These are phyloP conservation scores for Polydesmus complanatus DNA, from an alignment of 2,888 invertebrate genomes.

Conservation along the genomic window DNA sequence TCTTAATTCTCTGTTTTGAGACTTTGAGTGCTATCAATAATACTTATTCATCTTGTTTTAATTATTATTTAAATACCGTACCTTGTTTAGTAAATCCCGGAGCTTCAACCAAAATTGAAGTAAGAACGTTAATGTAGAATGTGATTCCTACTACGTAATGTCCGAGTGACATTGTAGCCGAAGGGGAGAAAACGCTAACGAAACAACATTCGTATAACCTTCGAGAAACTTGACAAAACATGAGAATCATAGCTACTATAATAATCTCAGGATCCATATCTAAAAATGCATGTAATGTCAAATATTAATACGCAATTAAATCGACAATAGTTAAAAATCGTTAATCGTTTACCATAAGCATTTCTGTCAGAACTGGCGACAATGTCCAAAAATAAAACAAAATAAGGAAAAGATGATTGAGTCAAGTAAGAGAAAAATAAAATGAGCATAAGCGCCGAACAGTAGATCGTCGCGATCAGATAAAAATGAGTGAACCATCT, in stretches of 20 bases:
- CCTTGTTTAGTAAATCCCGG: conserved; percentile 24
- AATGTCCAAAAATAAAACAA: conserved; percentile 33
- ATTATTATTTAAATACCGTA: conserved; percentile 10
- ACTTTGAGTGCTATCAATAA: no score
- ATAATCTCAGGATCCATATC: conserved; percentile 43
- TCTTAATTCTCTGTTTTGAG: no score
- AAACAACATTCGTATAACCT: conserved; percentile 67
- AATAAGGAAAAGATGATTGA: neutral
- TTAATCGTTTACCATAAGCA: conserved; percentile 38
- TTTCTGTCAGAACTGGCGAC: conserved; percentile 30
- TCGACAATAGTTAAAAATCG: neutral
- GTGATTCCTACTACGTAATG: conserved; percentile 62
- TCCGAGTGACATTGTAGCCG: conserved; percentile 54
- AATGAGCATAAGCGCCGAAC: neutral
- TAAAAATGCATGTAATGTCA: conserved; percentile 31
- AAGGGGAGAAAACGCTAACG: conserved; percentile 64
- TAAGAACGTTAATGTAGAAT: conserved; percentile 55
- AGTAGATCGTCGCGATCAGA: neutral
- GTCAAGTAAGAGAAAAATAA: neutral
- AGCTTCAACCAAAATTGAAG: conserved; percentile 26
- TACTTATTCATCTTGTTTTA: neutral
- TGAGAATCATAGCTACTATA: conserved; percentile 44
- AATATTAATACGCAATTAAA: neutral
- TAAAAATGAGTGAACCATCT: neutral
- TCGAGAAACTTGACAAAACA: conserved; percentile 54